Conservation (phyloP, 2,888 invertebrate genomes). For the Icerya purchasi region DNA sequence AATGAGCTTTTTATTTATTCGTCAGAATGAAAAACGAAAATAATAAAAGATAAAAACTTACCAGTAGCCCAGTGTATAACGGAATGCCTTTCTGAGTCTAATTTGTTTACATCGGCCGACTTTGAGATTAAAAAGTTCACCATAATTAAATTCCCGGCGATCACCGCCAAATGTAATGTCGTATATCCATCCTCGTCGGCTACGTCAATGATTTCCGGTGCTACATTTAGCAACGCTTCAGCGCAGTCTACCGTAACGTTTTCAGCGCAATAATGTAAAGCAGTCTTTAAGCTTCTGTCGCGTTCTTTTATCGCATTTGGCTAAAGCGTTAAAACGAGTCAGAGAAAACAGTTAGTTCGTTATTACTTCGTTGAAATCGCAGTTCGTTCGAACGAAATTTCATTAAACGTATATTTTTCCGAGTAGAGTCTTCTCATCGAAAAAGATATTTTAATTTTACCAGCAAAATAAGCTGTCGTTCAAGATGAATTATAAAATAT, state of each 20-base stretch:
- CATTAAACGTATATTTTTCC: no score
- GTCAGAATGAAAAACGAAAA: no score
- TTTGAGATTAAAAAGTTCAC: slow-evolving; percentile 68
- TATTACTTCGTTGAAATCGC: no score
- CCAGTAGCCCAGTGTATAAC: slow-evolving; percentile 97
- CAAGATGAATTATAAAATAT: no score
- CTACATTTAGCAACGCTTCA: slow-evolving; percentile 50
- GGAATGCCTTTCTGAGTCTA: slow-evolving; percentile 85
- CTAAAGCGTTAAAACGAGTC: slow-evolving; percentile 25
- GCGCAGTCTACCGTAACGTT: slow-evolving; percentile 38
- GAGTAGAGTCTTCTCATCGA: no score
- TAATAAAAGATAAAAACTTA: no score
- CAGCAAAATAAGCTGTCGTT: no score
- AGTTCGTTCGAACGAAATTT: no score
- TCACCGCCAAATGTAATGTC: slow-evolving; percentile 83
- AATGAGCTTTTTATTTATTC: no score
- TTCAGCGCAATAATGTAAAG: slow-evolving; percentile 81
- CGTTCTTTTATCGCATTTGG: slow-evolving; percentile 41
- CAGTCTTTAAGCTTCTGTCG: slow-evolving; percentile 64
- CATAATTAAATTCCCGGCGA: slow-evolving; percentile 70
- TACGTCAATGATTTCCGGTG: slow-evolving; percentile 63
- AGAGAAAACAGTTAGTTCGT: no score
- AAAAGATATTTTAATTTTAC: no score
- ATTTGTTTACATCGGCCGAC: slow-evolving; percentile 70
- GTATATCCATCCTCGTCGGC: slow-evolving; percentile 87